These are phyloP conservation scores for Opisthograptis luteolata DNA, from an alignment of 2,888 invertebrate species.

Conservation along the genomic window DNA sequence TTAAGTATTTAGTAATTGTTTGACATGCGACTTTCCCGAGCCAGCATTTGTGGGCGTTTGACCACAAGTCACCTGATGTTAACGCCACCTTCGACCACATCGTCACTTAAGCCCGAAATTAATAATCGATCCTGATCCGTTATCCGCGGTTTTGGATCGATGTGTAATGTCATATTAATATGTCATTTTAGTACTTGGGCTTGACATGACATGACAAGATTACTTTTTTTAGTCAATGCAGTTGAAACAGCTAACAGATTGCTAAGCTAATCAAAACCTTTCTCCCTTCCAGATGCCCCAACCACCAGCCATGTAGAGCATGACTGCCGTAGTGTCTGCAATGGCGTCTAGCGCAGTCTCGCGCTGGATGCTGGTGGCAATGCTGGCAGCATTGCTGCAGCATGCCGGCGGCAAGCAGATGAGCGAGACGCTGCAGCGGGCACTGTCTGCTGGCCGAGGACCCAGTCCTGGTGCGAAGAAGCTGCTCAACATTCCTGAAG, in stretches of 20 bases:
- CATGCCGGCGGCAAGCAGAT: conserved; percentile 72
- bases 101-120: too few relatives aligned
- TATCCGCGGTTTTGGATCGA: too few relatives aligned
- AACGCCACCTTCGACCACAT: too few relatives aligned
- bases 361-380: conserved; percentile 55
- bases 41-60: conserved; percentile 1
- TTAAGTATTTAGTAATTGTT: conserved; percentile 33
- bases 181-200: too few relatives aligned
- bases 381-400: conserved; percentile 56
- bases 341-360: conserved; percentile 43
- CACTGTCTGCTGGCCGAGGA: conserved; percentile 78
- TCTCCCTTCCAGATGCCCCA: conserved; percentile 44
- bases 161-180: too few relatives aligned
- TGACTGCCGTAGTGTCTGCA: conserved; percentile 1
- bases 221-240: too few relatives aligned
- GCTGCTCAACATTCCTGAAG: conserved; percentile 80
- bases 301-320: conserved; percentile 40
- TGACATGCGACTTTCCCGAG: conserved; percentile 9
- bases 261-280: background rate
- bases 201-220: too few relatives aligned
- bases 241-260: background rate
- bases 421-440: conserved; percentile 81
- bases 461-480: conserved; percentile 82
- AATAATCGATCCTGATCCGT: too few relatives aligned
- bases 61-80: too few relatives aligned